phyloP scores from a whole-genome alignment of 2,113 vertebrate species.

The Scartelaos histophorus region DNA sequence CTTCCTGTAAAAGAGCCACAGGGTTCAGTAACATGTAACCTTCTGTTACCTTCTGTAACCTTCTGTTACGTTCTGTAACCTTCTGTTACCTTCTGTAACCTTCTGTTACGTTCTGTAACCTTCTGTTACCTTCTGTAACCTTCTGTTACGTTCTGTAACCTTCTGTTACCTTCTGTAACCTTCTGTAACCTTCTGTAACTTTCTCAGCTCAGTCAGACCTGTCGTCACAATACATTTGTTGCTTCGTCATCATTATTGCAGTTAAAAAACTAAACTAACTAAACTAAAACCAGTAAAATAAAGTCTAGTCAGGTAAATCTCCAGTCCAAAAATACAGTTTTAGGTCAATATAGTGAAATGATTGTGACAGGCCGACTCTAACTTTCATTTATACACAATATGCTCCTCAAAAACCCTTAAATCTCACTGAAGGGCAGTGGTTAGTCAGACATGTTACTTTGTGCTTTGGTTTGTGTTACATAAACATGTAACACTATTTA shows the following conservation, averaged over 20 bases:
- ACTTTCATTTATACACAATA: too few relatives aligned
- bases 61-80: conserved; percentile 39
- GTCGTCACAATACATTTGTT: neutral
- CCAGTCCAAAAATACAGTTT: too few relatives aligned
- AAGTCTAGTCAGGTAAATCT: too few relatives aligned
- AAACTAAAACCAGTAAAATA: too few relatives aligned
- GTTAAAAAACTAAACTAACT: too few relatives aligned
- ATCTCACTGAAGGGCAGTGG: neutral
- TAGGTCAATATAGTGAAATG: too few relatives aligned
- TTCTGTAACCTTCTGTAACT: conserved; percentile 39
- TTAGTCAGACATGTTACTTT: neutral
- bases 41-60: conserved; percentile 39
- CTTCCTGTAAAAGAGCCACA: conserved; percentile 8
- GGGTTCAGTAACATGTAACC: conserved; percentile 25
- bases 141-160: conserved; percentile 39
- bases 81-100: conserved; percentile 39
- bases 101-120: conserved; percentile 39
- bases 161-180: conserved; percentile 39
- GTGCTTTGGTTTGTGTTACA: neutral
- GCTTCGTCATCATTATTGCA: too few relatives aligned
- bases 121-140: conserved; percentile 39
- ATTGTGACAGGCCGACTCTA: too few relatives aligned
- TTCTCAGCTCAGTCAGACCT: conserved; percentile 7
- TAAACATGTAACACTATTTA: neutral
- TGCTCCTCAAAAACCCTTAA: neutral